A percentile compares a stretch with the other conserved stretches of the same genome.
Evolutionary conservation across 2,797 vertebrate genomes (phyloP).

Genomic region (Melanotaenia pygmaea): DNA sequence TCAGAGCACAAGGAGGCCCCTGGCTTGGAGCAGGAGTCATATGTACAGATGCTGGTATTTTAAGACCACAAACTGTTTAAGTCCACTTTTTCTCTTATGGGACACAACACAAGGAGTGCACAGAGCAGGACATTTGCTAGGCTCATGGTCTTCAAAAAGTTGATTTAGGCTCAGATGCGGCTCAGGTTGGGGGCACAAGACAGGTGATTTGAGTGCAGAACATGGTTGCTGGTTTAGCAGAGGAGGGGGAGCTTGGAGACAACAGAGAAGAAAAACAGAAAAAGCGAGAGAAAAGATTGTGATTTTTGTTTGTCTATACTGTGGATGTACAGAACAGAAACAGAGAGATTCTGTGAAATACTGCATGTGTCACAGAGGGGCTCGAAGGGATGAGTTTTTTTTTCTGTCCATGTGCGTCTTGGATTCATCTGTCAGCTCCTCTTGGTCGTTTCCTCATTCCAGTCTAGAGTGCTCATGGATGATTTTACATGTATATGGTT

Average conservation of each 20-base stretch:
- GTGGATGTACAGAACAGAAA: constrained; percentile 66
- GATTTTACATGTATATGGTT: constrained; percentile 60
- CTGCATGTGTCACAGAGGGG: constrained; percentile 61
- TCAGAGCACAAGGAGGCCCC: constrained; percentile 53
- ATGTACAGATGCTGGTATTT: constrained; percentile 99
- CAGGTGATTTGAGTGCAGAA: constrained; percentile 71
- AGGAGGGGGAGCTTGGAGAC: constrained; percentile 57
- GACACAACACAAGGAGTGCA: constrained; percentile 75
- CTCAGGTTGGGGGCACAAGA: constrained; percentile 72
- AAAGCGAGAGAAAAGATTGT: constrained; percentile 56
- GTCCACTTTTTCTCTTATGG: constrained; percentile 71
- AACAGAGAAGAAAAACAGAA: constrained; percentile 59
- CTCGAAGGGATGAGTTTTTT: constrained; percentile 59
- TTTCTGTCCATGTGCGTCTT: constrained; percentile 73
- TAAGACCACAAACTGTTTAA: constrained; percentile 76
- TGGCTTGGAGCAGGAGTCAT: constrained; percentile 84
- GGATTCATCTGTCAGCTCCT: constrained; percentile 70
- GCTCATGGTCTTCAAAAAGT: constrained; percentile 66
- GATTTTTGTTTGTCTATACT: constrained; percentile 68
- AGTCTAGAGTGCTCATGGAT: constrained; percentile 66
- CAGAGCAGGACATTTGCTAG: constrained; percentile 66
- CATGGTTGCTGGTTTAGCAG: constrained; percentile 73
- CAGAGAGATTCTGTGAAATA: constrained; percentile 53
- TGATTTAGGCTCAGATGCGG: constrained; percentile 59
- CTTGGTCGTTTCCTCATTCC: constrained; percentile 66